Percentiles rank a stretch among this genome's conserved stretches.
phyloP scores from a whole-genome alignment of 1,140 invertebrate genomes.

The Episyrphus balteatus region DNA sequence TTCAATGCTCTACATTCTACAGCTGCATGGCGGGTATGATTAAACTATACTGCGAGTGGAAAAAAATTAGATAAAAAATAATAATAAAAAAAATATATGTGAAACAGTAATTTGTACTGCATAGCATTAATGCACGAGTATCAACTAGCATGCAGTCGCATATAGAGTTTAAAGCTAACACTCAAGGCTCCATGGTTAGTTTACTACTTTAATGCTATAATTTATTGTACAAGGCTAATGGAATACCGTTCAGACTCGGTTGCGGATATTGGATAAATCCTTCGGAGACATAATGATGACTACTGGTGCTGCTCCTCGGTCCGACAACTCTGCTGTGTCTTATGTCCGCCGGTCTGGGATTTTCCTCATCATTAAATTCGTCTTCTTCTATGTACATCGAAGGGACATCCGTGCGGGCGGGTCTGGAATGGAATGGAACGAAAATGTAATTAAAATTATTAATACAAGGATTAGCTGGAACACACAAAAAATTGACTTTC shows the following conservation, averaged over 20 bases:
- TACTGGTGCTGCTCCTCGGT: constrained; percentile 15
- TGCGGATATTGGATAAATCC: constrained; percentile 37
- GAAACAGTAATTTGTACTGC: too few species aligned
- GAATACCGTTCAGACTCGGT: constrained; percentile 37
- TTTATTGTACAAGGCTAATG: constrained; percentile 6
- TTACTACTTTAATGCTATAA: not conserved
- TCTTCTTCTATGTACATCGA: constrained; percentile 37
- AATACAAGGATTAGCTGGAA: constrained; percentile 3
- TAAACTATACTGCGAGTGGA: too few species aligned
- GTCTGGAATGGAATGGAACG: constrained; percentile 15
- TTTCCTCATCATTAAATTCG: constrained; percentile 31
- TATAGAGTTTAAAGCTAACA: too few species aligned
- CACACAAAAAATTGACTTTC: too few species aligned
- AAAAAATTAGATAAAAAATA: too few species aligned
- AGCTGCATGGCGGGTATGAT: too few species aligned
- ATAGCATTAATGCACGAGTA: too few species aligned
- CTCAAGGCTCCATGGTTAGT: too few species aligned
- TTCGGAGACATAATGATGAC: constrained; percentile 36
- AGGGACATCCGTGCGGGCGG: constrained; percentile 33
- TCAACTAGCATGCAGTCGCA: too few species aligned
- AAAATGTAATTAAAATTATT: constrained; percentile 2
- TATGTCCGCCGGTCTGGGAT: constrained; percentile 17
- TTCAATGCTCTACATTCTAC: too few species aligned
- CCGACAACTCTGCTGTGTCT: constrained; percentile 7
- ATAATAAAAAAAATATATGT: too few species aligned